These are phyloP conservation scores for Sciurus vulgaris DNA, from an alignment of 2,797 vertebrate species.

Conservation along the genomic window DNA sequence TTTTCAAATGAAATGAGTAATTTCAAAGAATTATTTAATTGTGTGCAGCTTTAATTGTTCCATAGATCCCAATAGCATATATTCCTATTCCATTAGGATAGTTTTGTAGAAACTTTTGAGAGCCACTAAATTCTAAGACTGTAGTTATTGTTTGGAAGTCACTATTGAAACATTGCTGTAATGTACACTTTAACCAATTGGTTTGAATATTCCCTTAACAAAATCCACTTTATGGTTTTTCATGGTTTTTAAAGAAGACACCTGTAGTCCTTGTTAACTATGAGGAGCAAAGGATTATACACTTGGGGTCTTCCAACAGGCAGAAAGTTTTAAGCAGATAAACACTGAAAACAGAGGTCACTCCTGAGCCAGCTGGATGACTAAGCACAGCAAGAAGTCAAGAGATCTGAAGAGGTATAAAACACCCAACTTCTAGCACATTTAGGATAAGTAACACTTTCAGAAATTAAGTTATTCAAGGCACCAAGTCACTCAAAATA, in stretches of 20 bases:
- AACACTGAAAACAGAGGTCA: neutral
- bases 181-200: neutral
- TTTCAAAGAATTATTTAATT: conserved; percentile 21
- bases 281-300: neutral
- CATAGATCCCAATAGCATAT: neutral
- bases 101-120: conserved; percentile 5
- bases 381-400: neutral
- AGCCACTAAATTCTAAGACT: neutral
- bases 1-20: conserved; percentile 38
- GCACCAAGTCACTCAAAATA: neutral
- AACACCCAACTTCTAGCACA: neutral
- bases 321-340: conserved; percentile 13
- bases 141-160: neutral
- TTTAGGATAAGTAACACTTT: neutral
- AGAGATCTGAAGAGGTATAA: neutral
- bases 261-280: neutral
- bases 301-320: neutral
- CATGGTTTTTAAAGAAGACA: neutral
- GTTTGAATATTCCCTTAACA: neutral
- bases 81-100: neutral
- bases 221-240: neutral
- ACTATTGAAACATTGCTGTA: neutral
- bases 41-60: neutral
- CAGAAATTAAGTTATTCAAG: neutral
- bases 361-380: neutral